Conservation (phyloP, 2,113 vertebrate genomes). For the Gallinago media region DNA sequence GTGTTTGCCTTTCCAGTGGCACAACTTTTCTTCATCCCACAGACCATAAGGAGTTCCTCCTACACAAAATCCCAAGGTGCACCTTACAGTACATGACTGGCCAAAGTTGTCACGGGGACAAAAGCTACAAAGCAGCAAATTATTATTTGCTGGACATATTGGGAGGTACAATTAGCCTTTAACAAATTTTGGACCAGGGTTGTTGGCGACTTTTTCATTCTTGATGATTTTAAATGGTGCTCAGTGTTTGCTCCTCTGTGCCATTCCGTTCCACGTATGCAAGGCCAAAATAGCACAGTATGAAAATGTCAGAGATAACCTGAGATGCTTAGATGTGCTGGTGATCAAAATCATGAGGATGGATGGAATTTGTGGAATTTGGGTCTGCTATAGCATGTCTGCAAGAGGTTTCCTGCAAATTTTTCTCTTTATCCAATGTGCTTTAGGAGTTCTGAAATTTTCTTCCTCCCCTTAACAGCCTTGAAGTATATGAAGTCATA, state of each 20-base stretch:
- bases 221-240: not conserved
- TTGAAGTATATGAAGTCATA: not conserved
- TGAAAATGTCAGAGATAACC: not conserved
- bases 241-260: not conserved
- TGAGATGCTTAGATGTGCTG: not conserved
- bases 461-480: not conserved
- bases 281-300: not conserved
- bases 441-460: not conserved
- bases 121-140: not conserved
- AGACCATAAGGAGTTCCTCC: not conserved
- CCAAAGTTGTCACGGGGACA: not conserved
- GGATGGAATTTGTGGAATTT: not conserved
- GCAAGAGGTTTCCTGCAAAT: not conserved
- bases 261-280: fast-evolving
- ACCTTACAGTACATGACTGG: not conserved
- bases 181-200: not conserved
- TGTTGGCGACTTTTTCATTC: fast-evolving
- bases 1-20: not conserved
- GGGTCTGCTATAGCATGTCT: not conserved
- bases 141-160: not conserved
- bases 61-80: not conserved
- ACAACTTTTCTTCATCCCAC: not conserved
- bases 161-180: not conserved
- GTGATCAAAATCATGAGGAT: not conserved
- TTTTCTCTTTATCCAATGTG: not conserved